phyloP scores from a whole-genome alignment of 2,797 vertebrate species.

The Lacerta bilineata region DNA sequence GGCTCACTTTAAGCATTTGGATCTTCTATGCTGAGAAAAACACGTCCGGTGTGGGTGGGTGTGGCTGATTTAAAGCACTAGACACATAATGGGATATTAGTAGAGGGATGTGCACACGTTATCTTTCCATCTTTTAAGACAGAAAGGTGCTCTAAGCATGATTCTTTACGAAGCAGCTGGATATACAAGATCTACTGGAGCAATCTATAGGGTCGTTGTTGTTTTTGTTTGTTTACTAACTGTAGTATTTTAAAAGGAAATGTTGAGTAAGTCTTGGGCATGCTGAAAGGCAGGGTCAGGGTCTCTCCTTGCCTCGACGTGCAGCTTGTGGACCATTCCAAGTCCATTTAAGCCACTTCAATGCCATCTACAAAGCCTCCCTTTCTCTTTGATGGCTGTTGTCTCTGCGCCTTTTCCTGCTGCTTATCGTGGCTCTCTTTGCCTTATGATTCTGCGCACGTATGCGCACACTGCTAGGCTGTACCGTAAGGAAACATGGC shows the following conservation, averaged over 20 bases:
- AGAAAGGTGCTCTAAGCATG: neutral
- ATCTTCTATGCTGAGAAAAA: neutral
- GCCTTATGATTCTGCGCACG: neutral
- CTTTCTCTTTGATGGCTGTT: neutral
- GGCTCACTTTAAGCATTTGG: too few species aligned
- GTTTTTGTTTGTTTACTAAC: neutral
- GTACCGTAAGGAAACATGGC: neutral
- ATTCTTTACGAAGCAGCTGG: neutral
- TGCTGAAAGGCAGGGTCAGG: neutral
- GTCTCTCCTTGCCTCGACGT: neutral
- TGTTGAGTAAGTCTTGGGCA: neutral
- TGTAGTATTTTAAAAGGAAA: slow-evolving; percentile 17
- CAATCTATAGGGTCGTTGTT: neutral
- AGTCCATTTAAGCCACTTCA: neutral
- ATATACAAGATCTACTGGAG: neutral
- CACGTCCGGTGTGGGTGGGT: too few species aligned
- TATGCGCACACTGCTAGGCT: neutral
- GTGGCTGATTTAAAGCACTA: neutral
- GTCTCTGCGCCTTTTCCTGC: neutral
- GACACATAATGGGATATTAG: neutral
- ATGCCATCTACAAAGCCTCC: neutral
- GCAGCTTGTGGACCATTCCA: too few species aligned
- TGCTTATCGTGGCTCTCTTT: neutral
- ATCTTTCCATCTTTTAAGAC: neutral
- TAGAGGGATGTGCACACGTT: neutral